Percentiles rank a stretch among this genome's conserved stretches.
Evolutionary conservation across 2,797 vertebrate species (phyloP).

Genomic region (Peromyscus nudipes): DNA sequence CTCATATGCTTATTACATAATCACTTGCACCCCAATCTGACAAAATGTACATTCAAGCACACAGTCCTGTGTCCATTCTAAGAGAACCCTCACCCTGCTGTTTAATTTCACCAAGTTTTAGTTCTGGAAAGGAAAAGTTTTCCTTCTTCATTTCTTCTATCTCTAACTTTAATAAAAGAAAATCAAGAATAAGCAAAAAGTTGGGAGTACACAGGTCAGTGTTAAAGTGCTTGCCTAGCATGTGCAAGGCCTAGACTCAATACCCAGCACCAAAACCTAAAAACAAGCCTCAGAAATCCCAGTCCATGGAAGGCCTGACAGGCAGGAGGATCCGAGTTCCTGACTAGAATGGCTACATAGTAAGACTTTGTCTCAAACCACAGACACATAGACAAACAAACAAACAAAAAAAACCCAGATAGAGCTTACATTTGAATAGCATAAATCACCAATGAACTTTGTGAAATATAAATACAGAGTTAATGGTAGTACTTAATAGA

Average conservation of each 20-base stretch:
- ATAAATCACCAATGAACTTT: slow-evolving; percentile 48
- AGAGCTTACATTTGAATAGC: slow-evolving; percentile 23
- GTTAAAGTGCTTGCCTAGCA: neutral
- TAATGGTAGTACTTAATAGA: neutral
- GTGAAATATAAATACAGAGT: slow-evolving; percentile 8
- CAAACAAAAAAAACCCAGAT: neutral
- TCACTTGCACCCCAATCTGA: slow-evolving; percentile 4
- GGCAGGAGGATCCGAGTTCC: neutral
- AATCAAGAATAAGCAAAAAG: slow-evolving; percentile 2
- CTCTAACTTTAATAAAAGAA: neutral
- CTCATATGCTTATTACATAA: neutral
- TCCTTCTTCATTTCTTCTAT: neutral
- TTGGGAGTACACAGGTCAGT: neutral
- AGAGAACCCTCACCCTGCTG: neutral
- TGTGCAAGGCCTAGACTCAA: neutral
- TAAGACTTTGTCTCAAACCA: neutral
- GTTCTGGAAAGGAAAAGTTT: neutral
- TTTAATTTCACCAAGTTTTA: slow-evolving; percentile 39
- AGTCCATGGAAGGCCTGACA: neutral
- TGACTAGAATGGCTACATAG: neutral
- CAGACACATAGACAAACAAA: neutral
- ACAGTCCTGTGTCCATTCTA: neutral
- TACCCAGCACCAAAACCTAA: neutral
- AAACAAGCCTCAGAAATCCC: neutral
- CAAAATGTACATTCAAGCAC: neutral